Conservation (phyloP, 2,888 invertebrate species). For the Eubasilissa splendida region DNA sequence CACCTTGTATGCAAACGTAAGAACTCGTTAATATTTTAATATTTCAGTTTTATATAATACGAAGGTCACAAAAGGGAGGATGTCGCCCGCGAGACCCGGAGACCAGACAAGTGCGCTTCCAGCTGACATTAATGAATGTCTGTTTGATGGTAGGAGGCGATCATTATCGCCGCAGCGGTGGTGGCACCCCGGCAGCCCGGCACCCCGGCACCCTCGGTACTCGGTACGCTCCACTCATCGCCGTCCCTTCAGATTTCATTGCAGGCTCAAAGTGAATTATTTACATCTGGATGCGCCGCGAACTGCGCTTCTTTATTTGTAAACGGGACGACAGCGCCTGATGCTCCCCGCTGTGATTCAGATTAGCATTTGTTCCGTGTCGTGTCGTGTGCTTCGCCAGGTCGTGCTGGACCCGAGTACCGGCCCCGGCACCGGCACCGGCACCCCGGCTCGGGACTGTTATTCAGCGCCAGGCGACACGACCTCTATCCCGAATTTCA, state of each 20-base stretch:
- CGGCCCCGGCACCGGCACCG: neutral
- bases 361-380: conserved; percentile 9
- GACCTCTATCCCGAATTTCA: too few relatives aligned
- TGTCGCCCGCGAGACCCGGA: too few relatives aligned
- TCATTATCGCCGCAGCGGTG: conserved; percentile 1
- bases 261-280: neutral
- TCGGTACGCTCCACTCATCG: neutral
- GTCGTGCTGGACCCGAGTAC: neutral
- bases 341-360: conserved; percentile 4
- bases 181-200: neutral
- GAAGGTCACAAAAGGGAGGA: too few relatives aligned
- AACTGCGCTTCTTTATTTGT: conserved; percentile 11
- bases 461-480: too few relatives aligned
- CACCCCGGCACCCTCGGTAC: neutral
- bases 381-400: neutral
- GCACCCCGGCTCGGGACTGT: too few relatives aligned
- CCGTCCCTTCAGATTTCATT: too few relatives aligned
- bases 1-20: too few relatives aligned
- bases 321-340: neutral
- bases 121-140: conserved; percentile 20
- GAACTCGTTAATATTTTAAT: too few relatives aligned
- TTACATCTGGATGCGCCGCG: neutral
- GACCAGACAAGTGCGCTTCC: neutral
- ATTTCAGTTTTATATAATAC: too few relatives aligned
- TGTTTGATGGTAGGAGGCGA: neutral